Evolutionary conservation across 2,888 invertebrate species (phyloP).

Genomic region (Chromoteleia sp.): DNA sequence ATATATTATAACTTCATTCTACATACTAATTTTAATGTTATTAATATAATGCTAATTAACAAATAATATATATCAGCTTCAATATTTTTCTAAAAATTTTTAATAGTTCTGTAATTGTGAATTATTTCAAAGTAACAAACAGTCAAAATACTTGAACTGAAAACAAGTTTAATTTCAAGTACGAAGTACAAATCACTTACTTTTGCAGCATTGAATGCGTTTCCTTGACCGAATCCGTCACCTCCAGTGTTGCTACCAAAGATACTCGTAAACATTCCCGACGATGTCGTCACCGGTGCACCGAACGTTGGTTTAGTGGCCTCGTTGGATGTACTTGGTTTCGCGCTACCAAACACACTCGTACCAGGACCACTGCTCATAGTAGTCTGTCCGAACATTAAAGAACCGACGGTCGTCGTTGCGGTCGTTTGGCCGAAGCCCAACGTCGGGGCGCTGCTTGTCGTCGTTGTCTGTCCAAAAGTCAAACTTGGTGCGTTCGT

Average conservation of each 20-base stretch:
- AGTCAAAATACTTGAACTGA: too few relatives aligned
- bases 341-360: neutral
- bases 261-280: conserved; percentile 1
- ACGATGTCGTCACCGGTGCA: neutral
- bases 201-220: conserved; percentile 13
- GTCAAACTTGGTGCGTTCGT: neutral
- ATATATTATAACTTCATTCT: too few relatives aligned
- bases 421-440: conserved; percentile 6
- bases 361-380: neutral
- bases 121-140: too few relatives aligned
- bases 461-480: conserved; percentile 11
- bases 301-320: conserved; percentile 16
- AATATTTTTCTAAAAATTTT: too few relatives aligned
- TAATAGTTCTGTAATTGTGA: too few relatives aligned
- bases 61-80: too few relatives aligned
- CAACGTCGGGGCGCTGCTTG: neutral
- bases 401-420: neutral
- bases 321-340: neutral
- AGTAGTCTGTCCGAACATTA: conserved; percentile 30
- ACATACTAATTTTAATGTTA: too few relatives aligned
- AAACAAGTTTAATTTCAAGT: too few relatives aligned
- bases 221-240: conserved; percentile 17
- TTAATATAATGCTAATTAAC: too few relatives aligned
- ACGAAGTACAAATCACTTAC: conserved; percentile 1
- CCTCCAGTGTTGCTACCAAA: conserved; percentile 4